Conservation (phyloP, 2,888 invertebrate genomes). For the Brenthis ino region DNA sequence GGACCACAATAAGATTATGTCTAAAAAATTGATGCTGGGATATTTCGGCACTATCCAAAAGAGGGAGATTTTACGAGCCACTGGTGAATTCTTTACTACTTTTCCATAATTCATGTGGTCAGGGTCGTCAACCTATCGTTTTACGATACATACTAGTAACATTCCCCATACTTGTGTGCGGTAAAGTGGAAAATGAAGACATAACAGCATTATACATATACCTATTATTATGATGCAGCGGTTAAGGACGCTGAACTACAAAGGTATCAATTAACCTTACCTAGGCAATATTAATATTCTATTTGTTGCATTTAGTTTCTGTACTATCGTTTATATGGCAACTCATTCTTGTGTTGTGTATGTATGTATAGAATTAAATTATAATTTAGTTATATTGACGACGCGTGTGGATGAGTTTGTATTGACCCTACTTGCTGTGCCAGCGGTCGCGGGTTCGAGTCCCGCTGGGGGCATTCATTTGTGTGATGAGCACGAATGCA, state of each 20-base stretch:
- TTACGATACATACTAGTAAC: constrained; percentile 39
- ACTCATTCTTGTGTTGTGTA: neutral
- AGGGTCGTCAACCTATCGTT: constrained; percentile 37
- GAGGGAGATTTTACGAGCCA: constrained; percentile 37
- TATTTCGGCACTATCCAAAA: constrained; percentile 27
- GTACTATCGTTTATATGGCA: neutral
- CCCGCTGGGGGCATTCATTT: too few relatives aligned
- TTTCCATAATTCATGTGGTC: constrained; percentile 42
- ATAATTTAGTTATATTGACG: too few relatives aligned
- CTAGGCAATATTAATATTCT: constrained; percentile 7
- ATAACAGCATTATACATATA: constrained; percentile 19
- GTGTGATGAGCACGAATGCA: too few relatives aligned
- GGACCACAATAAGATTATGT: constrained; percentile 22
- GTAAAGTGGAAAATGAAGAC: constrained; percentile 25
- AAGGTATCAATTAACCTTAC: constrained; percentile 18
- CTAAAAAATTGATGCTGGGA: constrained; percentile 24
- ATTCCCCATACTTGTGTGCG: constrained; percentile 18
- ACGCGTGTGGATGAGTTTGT: too few relatives aligned
- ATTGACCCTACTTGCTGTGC: too few relatives aligned
- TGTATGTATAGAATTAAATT: neutral
- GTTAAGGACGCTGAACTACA: constrained; percentile 21
- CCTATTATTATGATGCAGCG: constrained; percentile 7
- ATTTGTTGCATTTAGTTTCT: constrained; percentile 8
- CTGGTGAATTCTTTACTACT: constrained; percentile 38
- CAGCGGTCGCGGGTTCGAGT: too few relatives aligned